Conservation (phyloP, 2,113 vertebrate species). For the Chaetodon trifascialis region DNA sequence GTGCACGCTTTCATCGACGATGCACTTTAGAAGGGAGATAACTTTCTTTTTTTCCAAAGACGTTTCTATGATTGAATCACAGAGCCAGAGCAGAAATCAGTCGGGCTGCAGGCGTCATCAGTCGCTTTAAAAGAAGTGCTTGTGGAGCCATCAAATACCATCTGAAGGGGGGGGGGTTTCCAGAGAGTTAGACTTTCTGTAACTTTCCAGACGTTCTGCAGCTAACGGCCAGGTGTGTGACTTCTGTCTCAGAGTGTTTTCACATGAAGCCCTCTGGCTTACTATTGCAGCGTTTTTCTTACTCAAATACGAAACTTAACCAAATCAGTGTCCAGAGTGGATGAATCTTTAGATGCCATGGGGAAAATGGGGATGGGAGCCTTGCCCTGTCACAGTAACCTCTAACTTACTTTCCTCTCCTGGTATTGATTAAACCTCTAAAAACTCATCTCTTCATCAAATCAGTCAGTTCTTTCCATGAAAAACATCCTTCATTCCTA, state of each 20-base stretch:
- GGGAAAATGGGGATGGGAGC: background rate
- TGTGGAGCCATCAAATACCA: background rate
- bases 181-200: background rate
- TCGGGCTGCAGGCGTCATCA: background rate
- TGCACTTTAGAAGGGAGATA: constrained; percentile 5
- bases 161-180: background rate
- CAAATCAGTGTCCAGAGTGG: background rate
- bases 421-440: no score
- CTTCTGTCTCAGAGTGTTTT: background rate
- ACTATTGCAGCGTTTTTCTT: background rate
- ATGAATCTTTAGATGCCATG: background rate
- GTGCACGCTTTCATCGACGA: constrained; percentile 4
- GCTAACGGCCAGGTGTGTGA: background rate
- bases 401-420: background rate
- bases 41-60: background rate
- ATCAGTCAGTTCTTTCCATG: no score
- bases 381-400: background rate
- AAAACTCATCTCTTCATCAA: no score
- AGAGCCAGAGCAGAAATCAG: background rate
- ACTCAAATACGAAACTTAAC: background rate
- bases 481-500: no score
- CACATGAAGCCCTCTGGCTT: background rate
- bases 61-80: background rate
- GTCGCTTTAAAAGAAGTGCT: background rate
- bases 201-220: background rate